These are phyloP conservation scores for Setophaga coronata DNA, from an alignment of 2,113 vertebrate genomes.

Conservation along the genomic window DNA sequence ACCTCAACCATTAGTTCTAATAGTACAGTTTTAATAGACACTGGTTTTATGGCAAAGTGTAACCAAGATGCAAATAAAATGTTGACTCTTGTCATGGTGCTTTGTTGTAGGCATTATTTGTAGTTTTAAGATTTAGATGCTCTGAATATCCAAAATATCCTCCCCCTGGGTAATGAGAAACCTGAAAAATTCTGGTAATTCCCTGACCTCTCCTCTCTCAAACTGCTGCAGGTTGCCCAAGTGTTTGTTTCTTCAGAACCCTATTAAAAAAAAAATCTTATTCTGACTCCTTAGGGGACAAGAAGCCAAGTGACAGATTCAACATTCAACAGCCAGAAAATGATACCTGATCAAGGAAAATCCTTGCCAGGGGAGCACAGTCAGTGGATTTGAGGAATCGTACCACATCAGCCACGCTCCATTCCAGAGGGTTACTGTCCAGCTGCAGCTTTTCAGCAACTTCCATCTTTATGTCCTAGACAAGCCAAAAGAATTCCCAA, in stretches of 20 bases:
- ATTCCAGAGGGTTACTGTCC: slow-evolving; percentile 95
- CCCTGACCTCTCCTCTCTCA: background rate
- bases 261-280: background rate
- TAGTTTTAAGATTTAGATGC: background rate
- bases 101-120: background rate
- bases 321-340: background rate
- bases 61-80: background rate
- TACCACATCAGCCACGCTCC: slow-evolving; percentile 93
- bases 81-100: background rate
- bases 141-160: background rate
- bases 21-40: background rate
- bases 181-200: background rate
- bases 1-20: background rate
- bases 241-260: background rate
- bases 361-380: slow-evolving; percentile 92
- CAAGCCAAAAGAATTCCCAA: background rate
- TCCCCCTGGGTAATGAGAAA: background rate
- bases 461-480: slow-evolving; percentile 82
- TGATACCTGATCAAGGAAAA: slow-evolving; percentile 95
- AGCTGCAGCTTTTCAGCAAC: slow-evolving; percentile 88
- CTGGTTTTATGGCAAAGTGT: background rate
- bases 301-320: background rate
- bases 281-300: background rate
- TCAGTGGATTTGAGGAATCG: slow-evolving; percentile 96
- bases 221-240: background rate